Base-by-base conservation (phyloP, 2,888 invertebrate genomes). In the Megastigmus dorsalis region DNA sequence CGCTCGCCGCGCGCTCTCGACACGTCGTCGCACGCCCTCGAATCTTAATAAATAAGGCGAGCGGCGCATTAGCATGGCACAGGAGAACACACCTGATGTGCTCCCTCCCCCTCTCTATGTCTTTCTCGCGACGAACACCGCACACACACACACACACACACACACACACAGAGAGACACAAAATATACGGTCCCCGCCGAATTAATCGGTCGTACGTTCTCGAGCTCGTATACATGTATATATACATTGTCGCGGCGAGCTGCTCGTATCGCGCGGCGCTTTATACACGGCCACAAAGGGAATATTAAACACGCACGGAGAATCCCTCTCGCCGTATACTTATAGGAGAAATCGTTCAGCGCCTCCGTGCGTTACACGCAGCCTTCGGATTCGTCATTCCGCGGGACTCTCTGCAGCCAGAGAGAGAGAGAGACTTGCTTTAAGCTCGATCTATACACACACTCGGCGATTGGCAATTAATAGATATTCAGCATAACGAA, bases 181-280 rank as follows among this genome's bases (percentile, higher is more conserved):
- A n/a, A n/a, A n/a, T n/a, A 18, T 30, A 45, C 48, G 10, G 26
- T 30, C 33, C 30, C 20, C 45, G 2, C 62, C 23, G 74, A 55
- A 69, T 59, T 74, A 74, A 69, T 69, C 10, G 55, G 59, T 26
- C 55, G 57, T 69, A 41, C 65, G 43, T 69, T 59, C 33, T n/a
- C 36, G 30, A 26, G 18, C 52, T 15, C 38, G 13, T 36, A 2
- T 1, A 6, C 30, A 9, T 15, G 20, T n/a, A n/a, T n/a, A n/a
- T n/a, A 33, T 43, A 33, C 15, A 54, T 3, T n/a, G 18, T 45
- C 10, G 13, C 7, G 41, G 1, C 20, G 1, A 13, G 30, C 30
- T 10, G 41, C n/a, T n/a, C n/a, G n/a, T n/a, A n/a, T 41, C 55
- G 26, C 20, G 45, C 20, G 26, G 28, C 43, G n/a, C n/a, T n/a